A percentile compares a stretch with the other conserved stretches of the same genome.
These are phyloP conservation scores for Parasteatoda tepidariorum DNA, from an alignment of 1,140 invertebrate species.

Conservation along the genomic window DNA sequence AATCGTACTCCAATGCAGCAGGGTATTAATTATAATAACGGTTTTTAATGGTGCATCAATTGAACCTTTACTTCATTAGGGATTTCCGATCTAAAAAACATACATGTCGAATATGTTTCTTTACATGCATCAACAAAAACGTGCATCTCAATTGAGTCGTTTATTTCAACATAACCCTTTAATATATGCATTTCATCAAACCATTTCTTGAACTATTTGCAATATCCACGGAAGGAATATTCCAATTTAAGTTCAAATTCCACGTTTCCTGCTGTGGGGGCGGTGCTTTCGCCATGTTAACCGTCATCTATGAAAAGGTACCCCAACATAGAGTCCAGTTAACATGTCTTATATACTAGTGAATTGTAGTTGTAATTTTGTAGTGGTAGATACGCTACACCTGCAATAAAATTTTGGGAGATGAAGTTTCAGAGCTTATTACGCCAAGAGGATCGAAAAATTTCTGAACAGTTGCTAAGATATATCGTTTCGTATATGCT, in stretches of 20 bases:
- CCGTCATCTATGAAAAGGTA: too few relatives aligned
- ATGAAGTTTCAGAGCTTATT: neutral
- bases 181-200: neutral
- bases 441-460: conserved; percentile 20
- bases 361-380: too few relatives aligned
- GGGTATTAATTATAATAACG: neutral
- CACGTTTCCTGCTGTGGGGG: conserved; percentile 8
- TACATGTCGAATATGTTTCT: neutral
- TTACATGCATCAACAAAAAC: neutral
- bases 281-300: too few relatives aligned
- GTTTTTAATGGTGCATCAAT: neutral
- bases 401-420: conserved; percentile 7
- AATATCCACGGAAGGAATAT: neutral
- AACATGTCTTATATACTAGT: too few relatives aligned
- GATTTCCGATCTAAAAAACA: neutral
- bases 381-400: too few relatives aligned
- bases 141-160: neutral
- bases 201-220: neutral
- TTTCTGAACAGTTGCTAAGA: neutral
- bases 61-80: neutral
- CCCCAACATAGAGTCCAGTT: too few relatives aligned
- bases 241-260: neutral
- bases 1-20: neutral
- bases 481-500: neutral
- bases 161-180: neutral